Conservation (phyloP, 2,797 vertebrate genomes). For the Enteromius treurensis region DNA sequence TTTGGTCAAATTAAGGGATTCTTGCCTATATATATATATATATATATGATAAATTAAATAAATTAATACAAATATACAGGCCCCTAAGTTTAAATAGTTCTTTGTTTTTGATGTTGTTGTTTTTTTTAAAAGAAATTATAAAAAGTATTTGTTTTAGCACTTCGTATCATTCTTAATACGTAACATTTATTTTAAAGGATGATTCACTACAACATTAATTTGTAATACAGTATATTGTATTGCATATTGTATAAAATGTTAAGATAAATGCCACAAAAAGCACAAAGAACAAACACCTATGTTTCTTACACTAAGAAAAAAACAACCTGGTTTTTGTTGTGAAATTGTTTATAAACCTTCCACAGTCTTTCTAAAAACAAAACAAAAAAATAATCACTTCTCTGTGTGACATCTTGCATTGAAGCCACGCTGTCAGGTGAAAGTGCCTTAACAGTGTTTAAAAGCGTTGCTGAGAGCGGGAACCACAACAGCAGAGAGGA, state of each 20-base stretch:
- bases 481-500: conserved; percentile 40
- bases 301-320: neutral
- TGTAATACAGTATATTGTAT: too few species aligned
- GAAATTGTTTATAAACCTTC: neutral
- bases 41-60: neutral
- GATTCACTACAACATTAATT: neutral
- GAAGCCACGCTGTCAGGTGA: conserved; percentile 6
- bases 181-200: neutral
- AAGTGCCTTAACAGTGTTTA: neutral
- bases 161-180: neutral
- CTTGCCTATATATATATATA: neutral
- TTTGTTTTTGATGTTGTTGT: neutral
- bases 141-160: neutral
- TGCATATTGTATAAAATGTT: neutral
- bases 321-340: neutral
- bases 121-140: neutral
- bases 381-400: neutral
- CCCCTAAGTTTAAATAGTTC: neutral
- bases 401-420: neutral
- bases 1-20: neutral
- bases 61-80: neutral
- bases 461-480: neutral
- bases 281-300: too few species aligned
- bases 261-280: neutral
- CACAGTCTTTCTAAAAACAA: neutral